These are phyloP conservation scores for Pocillopora meandrina DNA, from an alignment of 92 coral and sea anemone species.

Conservation along the genomic window DNA sequence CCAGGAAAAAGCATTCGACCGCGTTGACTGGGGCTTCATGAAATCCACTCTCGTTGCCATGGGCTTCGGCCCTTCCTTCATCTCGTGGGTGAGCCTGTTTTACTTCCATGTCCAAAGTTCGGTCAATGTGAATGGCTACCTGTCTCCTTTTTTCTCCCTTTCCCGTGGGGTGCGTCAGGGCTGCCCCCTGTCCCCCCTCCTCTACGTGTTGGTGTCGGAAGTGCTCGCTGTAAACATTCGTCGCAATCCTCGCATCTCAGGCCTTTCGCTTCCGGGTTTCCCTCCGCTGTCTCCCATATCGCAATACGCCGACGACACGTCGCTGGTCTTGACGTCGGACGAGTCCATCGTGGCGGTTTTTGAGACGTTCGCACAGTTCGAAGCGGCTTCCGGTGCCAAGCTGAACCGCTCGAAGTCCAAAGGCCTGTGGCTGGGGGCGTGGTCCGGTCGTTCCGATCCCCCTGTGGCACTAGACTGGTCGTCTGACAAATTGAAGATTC, in stretches of 20 bases:
- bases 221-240: too few species aligned
- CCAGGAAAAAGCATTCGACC: constrained; percentile 66
- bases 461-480: constrained; percentile 13
- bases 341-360: not conserved
- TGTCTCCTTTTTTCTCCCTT: too few species aligned
- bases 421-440: constrained; percentile 40
- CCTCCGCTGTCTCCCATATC: not conserved
- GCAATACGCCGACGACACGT: constrained; percentile 61
- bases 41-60: too few species aligned
- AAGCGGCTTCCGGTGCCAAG: constrained; percentile 47
- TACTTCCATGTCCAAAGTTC: too few species aligned
- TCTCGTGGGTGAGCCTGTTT: too few species aligned
- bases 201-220: too few species aligned
- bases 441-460: not conserved
- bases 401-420: constrained; percentile 16
- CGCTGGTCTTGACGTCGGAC: constrained; percentile 28
- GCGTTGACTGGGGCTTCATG: constrained; percentile 5
- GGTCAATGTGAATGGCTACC: too few species aligned
- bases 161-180: too few species aligned
- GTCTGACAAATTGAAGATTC: not conserved
- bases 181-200: too few species aligned
- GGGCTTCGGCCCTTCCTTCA: too few species aligned
- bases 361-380: not conserved
- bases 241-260: too few species aligned
- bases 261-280: too few species aligned